Base-by-base conservation (phyloP, 1,140 invertebrate genomes). In the Daktulosphaira vitifoliae region DNA sequence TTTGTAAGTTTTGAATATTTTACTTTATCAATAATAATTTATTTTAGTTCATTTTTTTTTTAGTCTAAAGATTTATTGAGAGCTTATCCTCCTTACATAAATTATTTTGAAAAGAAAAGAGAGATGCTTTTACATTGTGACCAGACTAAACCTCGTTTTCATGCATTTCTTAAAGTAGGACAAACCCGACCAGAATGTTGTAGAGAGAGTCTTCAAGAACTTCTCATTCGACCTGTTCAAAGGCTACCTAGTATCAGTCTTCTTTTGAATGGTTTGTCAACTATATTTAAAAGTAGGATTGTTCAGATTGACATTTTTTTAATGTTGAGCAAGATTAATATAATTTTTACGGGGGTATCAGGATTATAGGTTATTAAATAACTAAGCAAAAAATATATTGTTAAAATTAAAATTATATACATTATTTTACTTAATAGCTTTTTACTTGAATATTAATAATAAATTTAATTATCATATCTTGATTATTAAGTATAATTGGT, bases 21-120 rank as follows among this genome's bases (percentile, higher is more conserved):
- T 7, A 6, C 6, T n/a, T 15, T 37, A n/a, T 26, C 33, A 6
- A 42, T 8, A 18, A 15, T 11, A 8, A 29, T 26, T 26, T 18
- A 22, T 6, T 33, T 33, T 33, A 6, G 29, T 33, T 33, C 5
- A 11, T 11, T 33, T 33, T 33, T 33, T 64, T 54, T 66, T 48
- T 48, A 72, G 70, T 81, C 84, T 46, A 81, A 81, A 22, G 85
- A 87, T 72, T 79, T 98, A 68, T 81, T 89, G 50, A 95, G 92
- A 76, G 89, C 92, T 0, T 99, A 99, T 79, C 94, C 95, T 52
- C 91, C 93, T 5, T 99, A 95, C 76, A 88, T 98, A 11, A 98
- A 98, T 76, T 98, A 91, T 75, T 98, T 96, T 76, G 93, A 98
- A 76, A 90, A 92, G 74, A 92, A 92, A 72, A 96, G 96, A 76